Conservation (phyloP, 2,888 invertebrate species). For the Thymelicus acteon region DNA sequence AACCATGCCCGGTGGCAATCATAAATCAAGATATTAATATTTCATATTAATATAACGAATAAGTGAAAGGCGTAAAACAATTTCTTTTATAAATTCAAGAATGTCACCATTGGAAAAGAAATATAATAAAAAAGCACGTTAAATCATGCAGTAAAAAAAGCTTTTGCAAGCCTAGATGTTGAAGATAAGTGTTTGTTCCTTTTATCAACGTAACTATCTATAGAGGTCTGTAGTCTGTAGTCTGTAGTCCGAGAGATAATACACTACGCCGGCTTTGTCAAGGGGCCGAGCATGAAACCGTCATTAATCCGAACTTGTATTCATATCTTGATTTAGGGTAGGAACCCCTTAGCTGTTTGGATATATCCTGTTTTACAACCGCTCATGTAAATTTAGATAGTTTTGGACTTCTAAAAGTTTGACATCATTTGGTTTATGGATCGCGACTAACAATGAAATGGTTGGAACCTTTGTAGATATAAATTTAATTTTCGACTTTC, state of each 20-base stretch:
- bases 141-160: neutral
- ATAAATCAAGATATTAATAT: too few relatives aligned
- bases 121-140: neutral
- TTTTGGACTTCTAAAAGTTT: slow-evolving; percentile 13
- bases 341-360: slow-evolving; percentile 29
- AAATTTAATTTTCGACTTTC: too few relatives aligned
- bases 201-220: slow-evolving; percentile 25
- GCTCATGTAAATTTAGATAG: slow-evolving; percentile 28
- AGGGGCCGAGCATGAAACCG: slow-evolving; percentile 42
- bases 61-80: too few relatives aligned
- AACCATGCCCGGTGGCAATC: too few relatives aligned
- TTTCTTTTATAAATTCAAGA: too few relatives aligned
- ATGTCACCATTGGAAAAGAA: neutral
- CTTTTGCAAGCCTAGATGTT: slow-evolving; percentile 4
- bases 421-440: slow-evolving; percentile 19
- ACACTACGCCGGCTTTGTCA: slow-evolving; percentile 28
- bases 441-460: neutral
- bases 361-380: slow-evolving; percentile 26
- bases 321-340: slow-evolving; percentile 55
- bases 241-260: slow-evolving; percentile 19
- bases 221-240: slow-evolving; percentile 8
- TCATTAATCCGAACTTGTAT: slow-evolving; percentile 58
- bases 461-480: too few relatives aligned
- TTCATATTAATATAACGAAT: too few relatives aligned
- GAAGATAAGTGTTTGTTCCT: slow-evolving; percentile 20